phyloP scores from a whole-genome alignment of 2,888 invertebrate genomes.

The Thereva nobilitata region DNA sequence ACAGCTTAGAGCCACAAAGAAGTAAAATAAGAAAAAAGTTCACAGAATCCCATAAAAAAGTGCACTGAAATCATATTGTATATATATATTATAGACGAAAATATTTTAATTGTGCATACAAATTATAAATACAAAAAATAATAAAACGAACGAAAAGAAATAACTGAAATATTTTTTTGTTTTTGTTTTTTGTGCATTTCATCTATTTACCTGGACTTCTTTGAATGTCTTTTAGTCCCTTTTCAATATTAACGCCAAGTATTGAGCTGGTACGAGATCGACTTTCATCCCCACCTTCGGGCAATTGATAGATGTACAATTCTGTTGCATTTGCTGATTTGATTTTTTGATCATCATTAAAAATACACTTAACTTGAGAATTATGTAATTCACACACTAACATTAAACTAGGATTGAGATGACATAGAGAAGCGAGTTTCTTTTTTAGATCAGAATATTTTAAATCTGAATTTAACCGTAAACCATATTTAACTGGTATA shows the following conservation, averaged over 20 bases:
- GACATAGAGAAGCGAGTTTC: slow-evolving; percentile 68
- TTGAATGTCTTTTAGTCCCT: slow-evolving; percentile 58
- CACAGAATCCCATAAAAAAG: too few relatives aligned
- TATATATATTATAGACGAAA: not conserved
- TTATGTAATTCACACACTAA: slow-evolving; percentile 74
- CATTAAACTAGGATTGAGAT: slow-evolving; percentile 65
- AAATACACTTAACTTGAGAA: slow-evolving; percentile 67
- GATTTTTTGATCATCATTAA: slow-evolving; percentile 62
- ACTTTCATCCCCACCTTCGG: slow-evolving; percentile 53
- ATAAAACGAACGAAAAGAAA: slow-evolving; percentile 36
- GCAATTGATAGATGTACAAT: slow-evolving; percentile 73
- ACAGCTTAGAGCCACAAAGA: too few relatives aligned
- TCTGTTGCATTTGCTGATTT: slow-evolving; percentile 61
- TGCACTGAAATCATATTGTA: too few relatives aligned
- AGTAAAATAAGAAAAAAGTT: too few relatives aligned
- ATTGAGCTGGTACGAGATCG: slow-evolving; percentile 54
- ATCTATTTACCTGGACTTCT: slow-evolving; percentile 53
- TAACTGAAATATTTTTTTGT: slow-evolving; percentile 21
- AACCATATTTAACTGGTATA: slow-evolving; percentile 81
- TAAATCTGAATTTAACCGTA: slow-evolving; percentile 81
- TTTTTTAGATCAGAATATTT: slow-evolving; percentile 77
- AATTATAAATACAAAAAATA: not conserved
- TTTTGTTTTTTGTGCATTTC: not conserved
- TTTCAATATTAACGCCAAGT: slow-evolving; percentile 55
- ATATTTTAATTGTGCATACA: not conserved